Evolutionary conservation across 2,113 vertebrate species (phyloP).

Genomic region (Oreotrochilus melanogaster): DNA sequence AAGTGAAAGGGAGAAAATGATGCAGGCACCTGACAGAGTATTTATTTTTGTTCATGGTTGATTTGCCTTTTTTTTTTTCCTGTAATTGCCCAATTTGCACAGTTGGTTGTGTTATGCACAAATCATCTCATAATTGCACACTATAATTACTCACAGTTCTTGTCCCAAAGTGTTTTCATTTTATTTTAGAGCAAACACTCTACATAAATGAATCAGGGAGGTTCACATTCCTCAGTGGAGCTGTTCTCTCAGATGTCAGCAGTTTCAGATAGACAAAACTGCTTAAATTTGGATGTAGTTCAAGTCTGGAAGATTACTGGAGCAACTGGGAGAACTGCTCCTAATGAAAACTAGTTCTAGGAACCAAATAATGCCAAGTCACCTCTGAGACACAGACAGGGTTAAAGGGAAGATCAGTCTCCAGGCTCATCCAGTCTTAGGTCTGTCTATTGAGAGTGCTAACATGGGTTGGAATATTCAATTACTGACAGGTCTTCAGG

Average conservation of each 20-base stretch:
- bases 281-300: constrained; percentile 42
- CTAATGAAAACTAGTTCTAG: not conserved
- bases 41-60: constrained; percentile 58
- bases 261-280: constrained; percentile 46
- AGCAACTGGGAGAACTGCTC: not conserved
- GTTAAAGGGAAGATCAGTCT: not conserved
- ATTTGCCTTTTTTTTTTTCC: constrained; percentile 43
- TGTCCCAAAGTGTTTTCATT: constrained; percentile 62
- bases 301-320: constrained; percentile 46
- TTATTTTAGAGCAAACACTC: constrained; percentile 58
- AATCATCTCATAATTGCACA: constrained; percentile 58
- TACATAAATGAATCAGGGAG: constrained; percentile 32
- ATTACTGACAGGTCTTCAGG: not conserved
- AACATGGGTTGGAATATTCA: not conserved
- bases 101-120: constrained; percentile 60
- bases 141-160: constrained; percentile 63
- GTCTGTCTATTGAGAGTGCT: not conserved
- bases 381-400: not conserved
- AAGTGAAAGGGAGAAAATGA: constrained; percentile 57
- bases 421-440: not conserved
- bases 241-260: constrained; percentile 41
- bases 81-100: constrained; percentile 57
- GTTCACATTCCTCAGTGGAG: constrained; percentile 19
- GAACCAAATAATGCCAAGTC: not conserved
- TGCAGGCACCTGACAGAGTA: constrained; percentile 48